A percentile compares a stretch with the other conserved stretches of the same genome.
phyloP scores from a whole-genome alignment of 2,888 invertebrate species.

The Eudemis profundana region DNA sequence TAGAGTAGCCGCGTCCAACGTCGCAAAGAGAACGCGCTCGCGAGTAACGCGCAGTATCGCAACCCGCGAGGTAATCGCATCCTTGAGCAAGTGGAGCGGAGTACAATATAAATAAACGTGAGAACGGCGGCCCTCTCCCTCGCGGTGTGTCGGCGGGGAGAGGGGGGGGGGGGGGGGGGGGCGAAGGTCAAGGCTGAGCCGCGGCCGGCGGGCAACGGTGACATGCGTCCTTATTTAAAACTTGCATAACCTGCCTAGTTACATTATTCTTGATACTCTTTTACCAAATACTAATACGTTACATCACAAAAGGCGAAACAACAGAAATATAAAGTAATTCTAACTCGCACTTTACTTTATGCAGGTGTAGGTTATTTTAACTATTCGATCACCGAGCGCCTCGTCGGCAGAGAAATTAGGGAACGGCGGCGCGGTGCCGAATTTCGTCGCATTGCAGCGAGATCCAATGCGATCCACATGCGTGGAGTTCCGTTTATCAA shows the following conservation, averaged over 20 bases:
- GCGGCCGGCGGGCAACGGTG: slow-evolving; percentile 20
- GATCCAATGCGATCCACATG: slow-evolving; percentile 7
- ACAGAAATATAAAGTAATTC: too few relatives aligned
- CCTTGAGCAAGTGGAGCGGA: slow-evolving; percentile 42
- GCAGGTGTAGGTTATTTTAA: background rate
- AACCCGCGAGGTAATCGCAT: slow-evolving; percentile 27
- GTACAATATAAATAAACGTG: slow-evolving; percentile 40
- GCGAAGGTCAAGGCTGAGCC: slow-evolving; percentile 39
- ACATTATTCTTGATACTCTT: background rate
- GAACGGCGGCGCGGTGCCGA: background rate
- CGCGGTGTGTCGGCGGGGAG: background rate
- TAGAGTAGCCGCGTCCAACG: background rate
- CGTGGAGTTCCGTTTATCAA: background rate
- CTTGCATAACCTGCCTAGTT: slow-evolving; percentile 12
- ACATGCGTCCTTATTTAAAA: slow-evolving; percentile 1
- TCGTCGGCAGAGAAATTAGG: slow-evolving; percentile 1
- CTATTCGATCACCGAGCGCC: slow-evolving; percentile 6
- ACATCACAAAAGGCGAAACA: background rate
- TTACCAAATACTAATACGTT: background rate
- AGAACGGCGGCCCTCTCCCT: slow-evolving; percentile 36
- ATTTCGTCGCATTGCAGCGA: slow-evolving; percentile 38
- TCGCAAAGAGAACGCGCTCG: slow-evolving; percentile 4
- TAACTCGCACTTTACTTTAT: background rate
- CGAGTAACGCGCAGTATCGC: slow-evolving; percentile 13
- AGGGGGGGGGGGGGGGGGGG: slow-evolving; percentile 4